Evolutionary conservation across 92 coral and sea anemone species (phyloP).

Genomic region (Actinostola sp.): DNA sequence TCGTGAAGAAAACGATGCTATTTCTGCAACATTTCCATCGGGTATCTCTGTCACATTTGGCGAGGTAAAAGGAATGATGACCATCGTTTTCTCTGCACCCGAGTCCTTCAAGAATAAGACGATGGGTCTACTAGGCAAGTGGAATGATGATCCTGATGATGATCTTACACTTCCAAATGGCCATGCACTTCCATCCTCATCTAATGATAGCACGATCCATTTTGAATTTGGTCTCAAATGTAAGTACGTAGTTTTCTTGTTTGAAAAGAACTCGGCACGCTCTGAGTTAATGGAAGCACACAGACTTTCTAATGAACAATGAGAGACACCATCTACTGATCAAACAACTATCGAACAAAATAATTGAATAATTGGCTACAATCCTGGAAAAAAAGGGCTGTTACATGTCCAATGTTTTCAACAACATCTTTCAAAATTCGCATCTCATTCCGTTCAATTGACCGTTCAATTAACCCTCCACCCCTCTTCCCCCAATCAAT

Average conservation of each 20-base stretch:
- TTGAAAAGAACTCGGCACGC: no score
- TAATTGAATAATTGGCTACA: no score
- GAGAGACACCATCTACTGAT: no score
- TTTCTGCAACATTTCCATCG: slow-evolving; percentile 56
- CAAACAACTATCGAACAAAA: no score
- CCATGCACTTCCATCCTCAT: slow-evolving; percentile 11
- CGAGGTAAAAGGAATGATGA: not conserved
- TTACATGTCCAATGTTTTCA: no score
- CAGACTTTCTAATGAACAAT: no score
- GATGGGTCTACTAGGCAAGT: slow-evolving; percentile 58
- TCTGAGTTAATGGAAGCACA: no score
- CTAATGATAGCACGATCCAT: slow-evolving; percentile 27
- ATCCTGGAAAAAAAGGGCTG: no score
- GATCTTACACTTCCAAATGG: slow-evolving; percentile 53
- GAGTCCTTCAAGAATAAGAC: slow-evolving; percentile 27
- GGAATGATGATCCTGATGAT: slow-evolving; percentile 47
- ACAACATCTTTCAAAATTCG: no score
- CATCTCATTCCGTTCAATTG: no score
- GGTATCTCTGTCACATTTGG: slow-evolving; percentile 19
- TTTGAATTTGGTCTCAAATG: slow-evolving; percentile 48
- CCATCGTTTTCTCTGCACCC: not conserved
- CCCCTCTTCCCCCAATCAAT: no score
- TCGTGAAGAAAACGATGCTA: slow-evolving; percentile 29
- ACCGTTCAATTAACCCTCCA: no score
- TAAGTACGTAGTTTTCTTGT: slow-evolving; percentile 18